Evolutionary conservation across 1,140 invertebrate species (phyloP), one percentile per base, ranked within the genome.

Genomic region (Heliconius melpomene): DNA sequence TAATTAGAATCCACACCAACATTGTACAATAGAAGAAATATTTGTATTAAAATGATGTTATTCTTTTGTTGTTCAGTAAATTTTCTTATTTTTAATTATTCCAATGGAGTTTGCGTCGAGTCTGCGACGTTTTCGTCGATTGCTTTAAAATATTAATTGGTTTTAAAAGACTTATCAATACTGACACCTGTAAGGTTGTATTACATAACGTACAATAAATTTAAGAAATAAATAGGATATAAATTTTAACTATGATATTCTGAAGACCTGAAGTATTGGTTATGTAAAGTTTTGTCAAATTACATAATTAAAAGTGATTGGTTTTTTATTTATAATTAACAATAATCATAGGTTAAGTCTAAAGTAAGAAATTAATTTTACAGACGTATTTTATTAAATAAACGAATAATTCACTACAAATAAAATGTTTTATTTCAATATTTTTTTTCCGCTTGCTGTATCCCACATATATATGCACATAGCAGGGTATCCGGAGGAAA

Each of bases 351-450:
- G 13, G 13, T 16, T 66, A 66, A 66, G 60, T 26, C 3, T 66
- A 29, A 66, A 16, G 9, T 66, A 66, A 29, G 60, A 5, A 29
- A 66, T 29, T 66, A 9, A 66, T 66, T 66, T 66, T 66, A 66
- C 23, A 66, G 60, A 66, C 29, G n/a, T 66, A 66, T 66, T 66
- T 66, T 66, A 26, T 66, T 66, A 23, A 66, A 66, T 66, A 66
- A 66, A 66, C 60, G 26, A 13, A 11, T 13, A 29, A 66, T 66
- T 26, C 16, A n/a, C 23, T 66, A 29, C 32, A 6, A 36, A 36
- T 3, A 2, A 66, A 29, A 2, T 29, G 60, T 66, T 66, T 66
- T 29, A 66, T 29, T 66, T 66, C 11, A 66, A 13, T 57, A 46
- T 46, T 46, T 46, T 46, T 11, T 46, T 16, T 13, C 40, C 40